A percentile compares a stretch with the other conserved stretches of the same genome.
Conservation (phyloP, 2,113 vertebrate species). For the Trogon melanurus region DNA sequence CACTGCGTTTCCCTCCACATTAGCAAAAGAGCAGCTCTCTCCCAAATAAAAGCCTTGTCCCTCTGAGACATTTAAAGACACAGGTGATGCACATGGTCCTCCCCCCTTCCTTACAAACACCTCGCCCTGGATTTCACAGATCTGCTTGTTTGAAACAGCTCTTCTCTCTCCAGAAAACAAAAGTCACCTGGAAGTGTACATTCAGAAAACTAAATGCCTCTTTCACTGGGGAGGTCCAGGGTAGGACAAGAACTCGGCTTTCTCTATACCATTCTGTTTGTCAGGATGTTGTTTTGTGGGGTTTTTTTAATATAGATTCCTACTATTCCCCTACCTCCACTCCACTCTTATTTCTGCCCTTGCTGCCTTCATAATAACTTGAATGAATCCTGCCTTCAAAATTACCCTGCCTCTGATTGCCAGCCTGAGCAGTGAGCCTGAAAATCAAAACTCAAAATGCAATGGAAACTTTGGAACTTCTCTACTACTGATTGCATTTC, state of each 20-base stretch:
- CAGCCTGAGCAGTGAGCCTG: constrained; percentile 58
- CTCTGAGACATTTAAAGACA: neutral
- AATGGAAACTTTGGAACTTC: constrained; percentile 57
- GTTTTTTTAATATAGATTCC: neutral
- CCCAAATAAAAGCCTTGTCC: neutral
- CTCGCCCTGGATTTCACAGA: neutral
- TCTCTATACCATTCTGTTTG: neutral
- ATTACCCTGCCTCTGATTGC: constrained; percentile 46
- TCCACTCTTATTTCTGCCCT: neutral
- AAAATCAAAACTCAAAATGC: constrained; percentile 60
- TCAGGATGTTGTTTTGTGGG: neutral
- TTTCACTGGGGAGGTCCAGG: neutral
- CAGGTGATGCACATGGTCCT: neutral
- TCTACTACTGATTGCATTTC: constrained; percentile 48
- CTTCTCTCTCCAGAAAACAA: neutral
- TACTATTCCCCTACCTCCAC: neutral
- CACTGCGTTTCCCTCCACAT: neutral
- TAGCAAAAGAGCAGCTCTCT: neutral
- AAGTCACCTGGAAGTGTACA: neutral
- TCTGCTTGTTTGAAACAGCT: neutral
- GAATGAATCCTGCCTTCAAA: constrained; percentile 63
- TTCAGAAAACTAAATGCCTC: neutral
- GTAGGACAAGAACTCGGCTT: neutral
- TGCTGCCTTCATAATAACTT: constrained; percentile 12
- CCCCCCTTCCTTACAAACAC: neutral